Percentiles rank a stretch among this genome's conserved stretches.
Conservation (phyloP, 2,113 vertebrate genomes). For the Grammomys dolichurus region DNA sequence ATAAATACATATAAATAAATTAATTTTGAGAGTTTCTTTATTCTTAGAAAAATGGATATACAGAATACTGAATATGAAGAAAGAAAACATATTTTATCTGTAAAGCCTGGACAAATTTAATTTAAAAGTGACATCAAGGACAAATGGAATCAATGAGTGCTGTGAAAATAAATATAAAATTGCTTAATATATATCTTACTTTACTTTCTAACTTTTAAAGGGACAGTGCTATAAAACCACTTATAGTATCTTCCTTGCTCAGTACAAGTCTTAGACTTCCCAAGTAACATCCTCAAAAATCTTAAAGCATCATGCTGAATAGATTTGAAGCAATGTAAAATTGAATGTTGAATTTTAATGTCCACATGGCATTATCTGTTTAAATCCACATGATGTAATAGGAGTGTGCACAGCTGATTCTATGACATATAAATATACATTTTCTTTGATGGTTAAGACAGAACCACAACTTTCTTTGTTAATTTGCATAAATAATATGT, state of each 20-base stretch:
- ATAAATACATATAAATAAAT: background rate
- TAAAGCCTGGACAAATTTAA: background rate
- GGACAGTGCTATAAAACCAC: conserved; percentile 75
- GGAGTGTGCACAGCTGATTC: conserved; percentile 64
- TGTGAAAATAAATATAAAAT: conserved; percentile 61
- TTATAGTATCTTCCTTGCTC: conserved; percentile 45
- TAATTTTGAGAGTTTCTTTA: background rate
- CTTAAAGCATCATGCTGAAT: background rate
- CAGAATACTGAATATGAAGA: background rate
- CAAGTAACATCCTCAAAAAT: conserved; percentile 74
- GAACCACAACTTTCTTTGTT: conserved; percentile 54
- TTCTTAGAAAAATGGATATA: background rate
- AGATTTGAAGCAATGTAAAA: conserved; percentile 73
- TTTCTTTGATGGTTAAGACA: background rate
- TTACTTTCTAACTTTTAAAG: conserved; percentile 73
- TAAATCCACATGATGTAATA: conserved; percentile 51
- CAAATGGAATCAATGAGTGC: background rate
- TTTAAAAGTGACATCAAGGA: background rate
- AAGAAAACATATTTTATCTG: background rate
- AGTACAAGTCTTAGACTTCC: conserved; percentile 54
- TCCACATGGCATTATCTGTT: conserved; percentile 40
- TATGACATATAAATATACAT: conserved; percentile 58
- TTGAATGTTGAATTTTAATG: conserved; percentile 72
- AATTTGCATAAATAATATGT: conserved; percentile 59
- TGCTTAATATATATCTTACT: conserved; percentile 72